Evolutionary conservation across 2,888 invertebrate species (phyloP), one percentile per base, ranked within the genome.

Genomic region (Anthrax anthrax): DNA sequence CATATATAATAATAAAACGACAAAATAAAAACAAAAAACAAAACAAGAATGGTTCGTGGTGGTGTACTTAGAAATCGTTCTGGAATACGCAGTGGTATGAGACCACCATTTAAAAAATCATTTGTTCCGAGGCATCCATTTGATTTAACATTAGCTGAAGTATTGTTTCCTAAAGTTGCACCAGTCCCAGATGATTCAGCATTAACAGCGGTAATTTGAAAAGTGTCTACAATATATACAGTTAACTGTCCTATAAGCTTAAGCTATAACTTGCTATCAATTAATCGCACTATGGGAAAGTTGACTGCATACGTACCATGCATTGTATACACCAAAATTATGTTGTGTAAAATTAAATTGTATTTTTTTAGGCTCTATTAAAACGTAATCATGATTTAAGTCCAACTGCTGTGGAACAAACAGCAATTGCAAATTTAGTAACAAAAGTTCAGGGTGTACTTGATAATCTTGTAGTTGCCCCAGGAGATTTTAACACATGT

Each of bases 401-500:
- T 42, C 96, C 96, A 0, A 80, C 89, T 0, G 79, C 92, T 0
- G 77, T 81, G 2, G 96, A 97, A 59, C 92, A 95, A 68, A 84
- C 92, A 0, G 84, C 92, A 0, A 86, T 97, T 44, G 77, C 90
- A 29, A 92, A 90, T 67, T 75, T 98, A 17, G 90, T 96, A 32
- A 91, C 92, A 1, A 94, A 95, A 69, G 80, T 97, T n/a, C 92
- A 94, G 64, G 81, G 84, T 1, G 91, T 94, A 23, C 71, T 97
- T 46, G 97, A 97, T 63, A 94, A 90, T 64, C 70, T 97, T 18
- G 90, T 96, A 13, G 87, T 96, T 0, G 87, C 92, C 0, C 95
- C 96, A 0, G 92, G 90, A 27, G 83, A 81, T 51, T 94, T 96
- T 61, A 91, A 89, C 63, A 91, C 94, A 52, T 96, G 95, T 66